Evolutionary conservation across 2,797 vertebrate species (phyloP), one percentile per base, ranked within the genome.

Genomic region (Poeciliopsis gracilis): DNA sequence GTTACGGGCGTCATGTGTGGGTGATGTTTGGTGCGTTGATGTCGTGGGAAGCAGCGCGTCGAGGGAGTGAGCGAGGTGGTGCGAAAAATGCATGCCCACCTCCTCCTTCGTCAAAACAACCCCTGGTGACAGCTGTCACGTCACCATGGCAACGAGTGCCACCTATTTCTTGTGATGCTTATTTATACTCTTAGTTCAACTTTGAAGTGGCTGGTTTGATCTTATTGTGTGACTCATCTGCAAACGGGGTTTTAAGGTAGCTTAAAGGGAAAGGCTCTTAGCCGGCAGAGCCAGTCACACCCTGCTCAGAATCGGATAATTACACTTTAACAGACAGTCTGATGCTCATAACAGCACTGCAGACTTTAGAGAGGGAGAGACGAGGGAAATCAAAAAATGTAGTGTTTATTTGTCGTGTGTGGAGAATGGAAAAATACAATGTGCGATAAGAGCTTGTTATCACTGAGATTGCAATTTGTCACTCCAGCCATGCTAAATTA

Each of bases 161-260:
- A 85, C 86, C 79, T 79, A 77, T 88, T 86, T 78, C 77, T 87
- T 78, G 67, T 73, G 1, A 71, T 76, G 77, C 79, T 91, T 92
- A 92, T 94, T 93, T 93, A 89, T 91, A 89, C 85, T 85, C 89
- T 82, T 73, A 47, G 84, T 82, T 86, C 80, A 88, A 92, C 82
- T 90, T 92, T 86, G 75, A 85, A 87, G 77, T 71, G 78, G 49
- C 82, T 76, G 79, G 75, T 82, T 85, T 81, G 78, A 89, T 88
- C 81, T 82, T 51, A 82, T 81, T 72, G 78, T 78, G 28, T 84
- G 87, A 90, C 33, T 91, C 85, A 85, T 82, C 73, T 66, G 25
- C 77, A 77, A 75, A 11, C 33, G 9, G 80, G 79, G 76, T 80
- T 85, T 76, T 43, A 73, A 36, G 45, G 76, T 79, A 81, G 73